phyloP scores from a whole-genome alignment of 2,888 invertebrate genomes.

The Melinaea menophilus region DNA sequence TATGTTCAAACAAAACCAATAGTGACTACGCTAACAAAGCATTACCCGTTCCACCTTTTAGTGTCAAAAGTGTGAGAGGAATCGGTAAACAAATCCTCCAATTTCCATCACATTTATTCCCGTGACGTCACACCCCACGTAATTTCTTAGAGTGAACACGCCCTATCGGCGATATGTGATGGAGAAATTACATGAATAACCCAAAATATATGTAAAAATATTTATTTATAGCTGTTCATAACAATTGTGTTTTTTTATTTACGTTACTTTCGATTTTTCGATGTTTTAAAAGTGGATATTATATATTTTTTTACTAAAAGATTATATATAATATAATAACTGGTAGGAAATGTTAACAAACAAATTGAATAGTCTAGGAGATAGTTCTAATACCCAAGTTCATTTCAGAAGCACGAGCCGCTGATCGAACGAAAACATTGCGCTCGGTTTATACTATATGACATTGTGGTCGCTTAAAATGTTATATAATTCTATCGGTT shows the following conservation, averaged over 20 bases:
- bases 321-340: constrained; percentile 27
- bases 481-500: background rate
- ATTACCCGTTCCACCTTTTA: constrained; percentile 62
- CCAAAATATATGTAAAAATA: background rate
- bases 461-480: constrained; percentile 2
- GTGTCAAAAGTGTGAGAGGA: constrained; percentile 77
- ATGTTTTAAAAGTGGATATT: too few relatives aligned
- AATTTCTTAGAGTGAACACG: constrained; percentile 73
- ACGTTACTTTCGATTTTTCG: background rate
- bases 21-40: constrained; percentile 41
- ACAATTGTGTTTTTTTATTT: background rate
- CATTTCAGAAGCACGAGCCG: constrained; percentile 68
- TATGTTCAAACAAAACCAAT: constrained; percentile 46
- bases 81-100: constrained; percentile 79
- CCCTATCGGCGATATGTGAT: constrained; percentile 42
- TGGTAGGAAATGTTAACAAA: constrained; percentile 48
- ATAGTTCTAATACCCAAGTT: constrained; percentile 72
- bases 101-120: constrained; percentile 79
- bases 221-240: background rate
- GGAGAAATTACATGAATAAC: background rate
- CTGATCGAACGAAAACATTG: constrained; percentile 77
- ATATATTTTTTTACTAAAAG: too few relatives aligned
- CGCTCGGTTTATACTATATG: background rate
- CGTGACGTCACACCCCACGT: constrained; percentile 48
- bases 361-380: constrained; percentile 63